These are phyloP conservation scores for Lasioglossum zephyrum DNA, from an alignment of 2,888 invertebrate genomes.

Conservation along the genomic window DNA sequence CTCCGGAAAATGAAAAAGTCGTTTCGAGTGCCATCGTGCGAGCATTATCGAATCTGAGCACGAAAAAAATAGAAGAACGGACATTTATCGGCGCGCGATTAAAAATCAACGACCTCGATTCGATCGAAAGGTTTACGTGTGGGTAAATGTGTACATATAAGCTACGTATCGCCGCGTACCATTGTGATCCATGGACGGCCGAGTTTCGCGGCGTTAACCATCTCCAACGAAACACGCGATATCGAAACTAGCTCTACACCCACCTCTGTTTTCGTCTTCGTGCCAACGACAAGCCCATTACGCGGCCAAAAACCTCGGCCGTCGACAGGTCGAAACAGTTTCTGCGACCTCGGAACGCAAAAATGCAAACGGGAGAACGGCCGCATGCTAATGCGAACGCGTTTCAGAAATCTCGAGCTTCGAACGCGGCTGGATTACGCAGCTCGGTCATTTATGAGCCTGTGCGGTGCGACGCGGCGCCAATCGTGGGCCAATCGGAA, in stretches of 20 bases:
- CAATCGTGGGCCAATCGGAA: slow-evolving; percentile 11
- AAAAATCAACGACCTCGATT: slow-evolving; percentile 49
- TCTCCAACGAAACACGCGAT: slow-evolving; percentile 61
- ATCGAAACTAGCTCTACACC: slow-evolving; percentile 34
- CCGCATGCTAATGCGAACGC: not conserved
- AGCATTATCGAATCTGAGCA: not conserved
- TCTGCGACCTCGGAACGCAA: not conserved
- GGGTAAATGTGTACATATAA: not conserved
- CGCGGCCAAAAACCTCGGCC: not conserved
- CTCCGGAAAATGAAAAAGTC: not conserved
- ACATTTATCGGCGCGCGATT: slow-evolving; percentile 31
- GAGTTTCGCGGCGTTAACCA: slow-evolving; percentile 46
- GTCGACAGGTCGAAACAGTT: too few species aligned
- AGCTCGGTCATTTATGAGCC: slow-evolving; percentile 29
- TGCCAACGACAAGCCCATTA: not conserved
- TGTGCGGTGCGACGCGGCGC: not conserved
- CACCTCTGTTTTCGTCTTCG: not conserved
- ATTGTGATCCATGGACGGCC: slow-evolving; percentile 15
- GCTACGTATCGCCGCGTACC: not conserved
- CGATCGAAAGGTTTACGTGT: slow-evolving; percentile 32
- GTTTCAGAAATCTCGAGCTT: not conserved
- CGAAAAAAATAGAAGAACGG: not conserved
- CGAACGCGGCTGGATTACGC: not conserved
- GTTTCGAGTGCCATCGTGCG: not conserved
- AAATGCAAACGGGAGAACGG: not conserved